A percentile compares a stretch with the other conserved stretches of the same genome.
phyloP scores from a whole-genome alignment of 1,140 invertebrate species.

The Antheraea pernyi region DNA sequence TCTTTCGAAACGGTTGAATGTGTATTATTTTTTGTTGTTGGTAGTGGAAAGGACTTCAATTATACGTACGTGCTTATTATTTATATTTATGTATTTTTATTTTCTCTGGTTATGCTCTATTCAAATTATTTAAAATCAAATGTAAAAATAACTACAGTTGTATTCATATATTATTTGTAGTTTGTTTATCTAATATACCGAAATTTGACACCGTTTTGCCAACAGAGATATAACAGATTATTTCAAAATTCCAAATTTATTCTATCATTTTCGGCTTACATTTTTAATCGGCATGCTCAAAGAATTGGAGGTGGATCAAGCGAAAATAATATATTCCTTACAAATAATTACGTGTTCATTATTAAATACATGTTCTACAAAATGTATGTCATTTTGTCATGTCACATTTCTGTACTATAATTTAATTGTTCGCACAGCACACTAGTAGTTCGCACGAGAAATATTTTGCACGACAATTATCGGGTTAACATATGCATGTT shows the following conservation, averaged over 20 bases:
- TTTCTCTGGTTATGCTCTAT: background rate
- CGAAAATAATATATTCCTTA: constrained; percentile 18
- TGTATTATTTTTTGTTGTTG: too few relatives aligned
- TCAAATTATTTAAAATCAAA: background rate
- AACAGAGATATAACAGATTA: constrained; percentile 63
- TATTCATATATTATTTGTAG: background rate
- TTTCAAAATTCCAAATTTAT: constrained; percentile 72
- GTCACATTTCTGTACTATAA: constrained; percentile 19
- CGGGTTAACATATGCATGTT: constrained; percentile 26
- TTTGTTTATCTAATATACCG: background rate
- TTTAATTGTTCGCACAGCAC: constrained; percentile 4
- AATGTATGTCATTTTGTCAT: background rate
- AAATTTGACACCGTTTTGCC: constrained; percentile 39
- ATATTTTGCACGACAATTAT: constrained; percentile 28
- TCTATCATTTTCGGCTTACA: constrained; percentile 54
- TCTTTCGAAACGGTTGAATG: constrained; percentile 5
- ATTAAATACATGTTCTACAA: background rate
- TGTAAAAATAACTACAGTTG: background rate
- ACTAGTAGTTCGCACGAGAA: constrained; percentile 15
- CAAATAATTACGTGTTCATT: constrained; percentile 6
- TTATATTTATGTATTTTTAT: background rate
- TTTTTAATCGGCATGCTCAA: constrained; percentile 67
- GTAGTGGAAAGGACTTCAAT: too few relatives aligned
- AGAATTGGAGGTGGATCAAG: constrained; percentile 69
- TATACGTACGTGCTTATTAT: background rate